These are phyloP conservation scores for Aegypius monachus DNA, from an alignment of 2,113 vertebrate species.

Conservation along the genomic window DNA sequence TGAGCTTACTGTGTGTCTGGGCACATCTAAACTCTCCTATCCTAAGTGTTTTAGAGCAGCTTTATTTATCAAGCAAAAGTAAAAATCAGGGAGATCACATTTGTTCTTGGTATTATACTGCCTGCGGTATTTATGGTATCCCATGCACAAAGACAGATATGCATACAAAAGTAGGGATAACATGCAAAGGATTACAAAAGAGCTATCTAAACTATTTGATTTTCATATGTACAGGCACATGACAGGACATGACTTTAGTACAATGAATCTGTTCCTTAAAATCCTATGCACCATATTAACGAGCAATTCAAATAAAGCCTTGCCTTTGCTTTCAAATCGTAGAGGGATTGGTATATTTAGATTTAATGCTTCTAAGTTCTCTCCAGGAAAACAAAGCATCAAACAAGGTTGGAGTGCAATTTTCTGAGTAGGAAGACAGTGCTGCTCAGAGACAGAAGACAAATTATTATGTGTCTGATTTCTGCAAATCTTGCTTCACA, in stretches of 20 bases:
- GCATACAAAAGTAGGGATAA: neutral
- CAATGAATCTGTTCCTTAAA: slow-evolving; percentile 17
- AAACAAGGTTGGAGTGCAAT: neutral
- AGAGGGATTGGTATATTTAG: neutral
- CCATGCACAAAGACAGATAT: neutral
- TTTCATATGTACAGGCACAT: neutral
- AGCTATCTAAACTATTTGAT: neutral
- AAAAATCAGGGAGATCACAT: neutral
- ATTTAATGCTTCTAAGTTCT: neutral
- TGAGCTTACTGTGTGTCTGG: neutral
- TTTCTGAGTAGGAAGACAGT: slow-evolving; percentile 32
- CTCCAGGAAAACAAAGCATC: neutral
- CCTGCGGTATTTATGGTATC: neutral
- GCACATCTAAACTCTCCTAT: neutral
- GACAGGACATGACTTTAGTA: neutral
- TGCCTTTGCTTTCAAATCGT: neutral
- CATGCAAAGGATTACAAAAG: neutral
- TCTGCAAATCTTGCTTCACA: slow-evolving; percentile 23
- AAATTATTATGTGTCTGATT: slow-evolving; percentile 26
- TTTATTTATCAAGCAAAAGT: neutral
- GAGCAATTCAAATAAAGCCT: neutral
- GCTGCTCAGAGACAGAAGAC: neutral
- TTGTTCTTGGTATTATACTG: neutral
- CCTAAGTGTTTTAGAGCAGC: neutral
- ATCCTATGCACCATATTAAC: neutral